Evolutionary conservation across 2,888 invertebrate genomes (phyloP), one percentile per base, ranked within the genome.

Genomic region (Himalopsyche anomala): DNA sequence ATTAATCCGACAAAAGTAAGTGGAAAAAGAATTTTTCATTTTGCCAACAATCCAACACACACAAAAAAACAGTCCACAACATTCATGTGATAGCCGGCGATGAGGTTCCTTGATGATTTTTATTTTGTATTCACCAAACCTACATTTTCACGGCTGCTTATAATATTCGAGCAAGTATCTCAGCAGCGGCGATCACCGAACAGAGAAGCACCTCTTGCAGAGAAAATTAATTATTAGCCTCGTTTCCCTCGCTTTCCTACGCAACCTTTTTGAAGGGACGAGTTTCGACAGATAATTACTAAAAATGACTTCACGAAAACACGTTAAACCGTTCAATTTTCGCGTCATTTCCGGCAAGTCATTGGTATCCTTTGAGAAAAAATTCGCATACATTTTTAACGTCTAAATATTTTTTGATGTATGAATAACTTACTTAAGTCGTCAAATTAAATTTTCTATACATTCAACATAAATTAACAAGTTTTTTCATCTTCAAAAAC

Each of bases 271-370:
- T 28, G 28, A 62, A 62, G 19, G 62, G 62, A 62, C 19, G 62
- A 62, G 3, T 62, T 62, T 62, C 5, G 62, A 62, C 19, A 62
- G 62, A 19, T 62, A 19, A 62, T 62, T 62, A 62, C 62, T 62
- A 62, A 62, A 62, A 62, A 62, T 19, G 62, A 62, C 62, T 62
- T 19, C 56, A 56, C n/a, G 56, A 56, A 56, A 56, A 56, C 56
- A 56, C 56, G 9, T 19, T 62, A 62, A 62, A 62, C 5, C 19
- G 9, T 62, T 62, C 19, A 62, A 28, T 62, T 62, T 28, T 62
- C 19, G 28, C 9, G 8, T 62, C 19, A 62, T 62, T 62, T 62
- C 19, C 19, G 62, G 8, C 62, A 28, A 62, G 62, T 62, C 62
- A 28, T 2, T 56, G 4, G 56, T 17, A 5, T 0, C 8, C 9